Evolutionary conservation across 2,888 invertebrate species (phyloP).

Genomic region (Nemoura dubitans): DNA sequence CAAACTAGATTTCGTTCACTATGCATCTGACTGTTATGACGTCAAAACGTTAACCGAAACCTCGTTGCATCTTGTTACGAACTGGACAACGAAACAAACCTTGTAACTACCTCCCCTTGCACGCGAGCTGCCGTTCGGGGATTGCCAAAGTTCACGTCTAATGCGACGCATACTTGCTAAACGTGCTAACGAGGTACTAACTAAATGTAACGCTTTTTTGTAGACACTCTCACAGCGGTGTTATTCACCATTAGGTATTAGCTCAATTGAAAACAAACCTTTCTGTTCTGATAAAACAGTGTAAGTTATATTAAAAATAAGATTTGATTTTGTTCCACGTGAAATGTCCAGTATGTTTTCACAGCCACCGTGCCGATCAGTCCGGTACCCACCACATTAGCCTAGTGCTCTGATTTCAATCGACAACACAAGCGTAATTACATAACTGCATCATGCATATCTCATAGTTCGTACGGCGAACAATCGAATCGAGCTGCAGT

Average conservation of each 20-base stretch:
- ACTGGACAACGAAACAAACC: no score
- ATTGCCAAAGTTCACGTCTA: background rate
- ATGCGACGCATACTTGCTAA: background rate
- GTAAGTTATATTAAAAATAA: background rate
- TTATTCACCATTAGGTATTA: no score
- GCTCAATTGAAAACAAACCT: no score
- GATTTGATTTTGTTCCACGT: background rate
- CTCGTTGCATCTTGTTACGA: no score
- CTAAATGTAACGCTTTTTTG: background rate
- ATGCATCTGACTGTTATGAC: no score
- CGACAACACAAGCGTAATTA: background rate
- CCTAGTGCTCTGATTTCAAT: constrained; percentile 7
- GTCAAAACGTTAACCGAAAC: no score
- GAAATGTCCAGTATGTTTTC: background rate
- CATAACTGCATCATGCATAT: background rate
- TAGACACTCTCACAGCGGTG: background rate
- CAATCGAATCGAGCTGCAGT: background rate
- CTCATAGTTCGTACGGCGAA: background rate
- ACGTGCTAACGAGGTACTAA: background rate
- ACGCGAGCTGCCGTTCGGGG: no score
- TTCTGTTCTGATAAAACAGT: no score
- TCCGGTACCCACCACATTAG: background rate
- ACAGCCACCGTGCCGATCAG: background rate
- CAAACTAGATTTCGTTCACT: no score
- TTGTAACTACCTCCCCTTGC: no score